phyloP scores from a whole-genome alignment of 2,113 vertebrate genomes.

The Casuarius casuarius region DNA sequence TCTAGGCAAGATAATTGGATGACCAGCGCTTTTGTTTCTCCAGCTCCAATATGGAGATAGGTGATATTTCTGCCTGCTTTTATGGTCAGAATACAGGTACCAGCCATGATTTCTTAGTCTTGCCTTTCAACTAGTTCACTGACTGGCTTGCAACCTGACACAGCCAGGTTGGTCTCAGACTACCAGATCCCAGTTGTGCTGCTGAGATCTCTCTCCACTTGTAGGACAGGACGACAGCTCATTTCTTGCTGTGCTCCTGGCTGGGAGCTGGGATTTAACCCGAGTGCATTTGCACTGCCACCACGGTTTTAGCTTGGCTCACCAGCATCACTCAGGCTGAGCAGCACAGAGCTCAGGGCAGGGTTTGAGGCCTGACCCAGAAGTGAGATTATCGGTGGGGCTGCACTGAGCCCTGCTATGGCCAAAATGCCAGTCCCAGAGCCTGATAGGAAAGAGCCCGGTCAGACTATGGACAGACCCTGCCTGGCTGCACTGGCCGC shows the following conservation, averaged over 20 bases:
- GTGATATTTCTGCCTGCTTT: not conserved
- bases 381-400: not conserved
- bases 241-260: not conserved
- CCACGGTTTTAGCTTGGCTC: too few species aligned
- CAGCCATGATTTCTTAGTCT: not conserved
- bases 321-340: too few species aligned
- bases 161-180: not conserved
- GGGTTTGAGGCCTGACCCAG: not conserved
- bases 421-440: not conserved
- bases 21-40: not conserved
- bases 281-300: not conserved
- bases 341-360: not conserved
- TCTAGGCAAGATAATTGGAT: not conserved
- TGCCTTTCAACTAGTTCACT: not conserved
- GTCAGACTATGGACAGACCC: not conserved
- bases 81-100: not conserved
- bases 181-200: not conserved
- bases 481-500: not conserved
- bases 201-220: not conserved
- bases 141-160: not conserved
- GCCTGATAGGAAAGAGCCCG: accelerated
- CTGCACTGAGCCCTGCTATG: not conserved
- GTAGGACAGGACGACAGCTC: not conserved
- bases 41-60: not conserved
- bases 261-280: not conserved